These are phyloP conservation scores for Synanthedon vespiformis DNA, from an alignment of 2,888 invertebrate species.

Conservation along the genomic window DNA sequence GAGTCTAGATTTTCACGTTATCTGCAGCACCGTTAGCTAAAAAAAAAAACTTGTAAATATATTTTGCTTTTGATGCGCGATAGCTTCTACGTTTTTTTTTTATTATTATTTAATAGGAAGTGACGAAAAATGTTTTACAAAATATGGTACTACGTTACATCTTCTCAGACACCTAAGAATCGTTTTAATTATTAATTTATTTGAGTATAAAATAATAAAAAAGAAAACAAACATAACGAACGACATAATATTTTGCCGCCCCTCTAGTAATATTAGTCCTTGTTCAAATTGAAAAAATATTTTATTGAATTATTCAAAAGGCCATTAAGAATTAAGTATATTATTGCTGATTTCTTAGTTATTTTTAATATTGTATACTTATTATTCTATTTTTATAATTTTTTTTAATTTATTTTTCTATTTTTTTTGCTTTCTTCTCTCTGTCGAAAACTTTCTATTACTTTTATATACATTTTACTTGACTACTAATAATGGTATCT, in stretches of 20 bases:
- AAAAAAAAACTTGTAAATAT: slow-evolving; percentile 41
- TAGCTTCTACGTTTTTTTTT: neutral
- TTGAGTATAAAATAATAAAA: slow-evolving; percentile 45
- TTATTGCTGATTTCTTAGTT: too few species aligned
- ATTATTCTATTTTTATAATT: too few species aligned
- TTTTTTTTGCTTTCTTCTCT: too few species aligned
- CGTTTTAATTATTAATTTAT: slow-evolving; percentile 68
- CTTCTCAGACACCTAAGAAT: slow-evolving; percentile 63
- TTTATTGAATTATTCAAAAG: neutral
- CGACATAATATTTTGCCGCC: slow-evolving; percentile 26
- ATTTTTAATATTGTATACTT: too few species aligned
- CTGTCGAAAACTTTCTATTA: too few species aligned
- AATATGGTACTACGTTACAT: slow-evolving; percentile 33
- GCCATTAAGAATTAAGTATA: too few species aligned
- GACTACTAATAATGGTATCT: too few species aligned
- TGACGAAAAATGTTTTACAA: slow-evolving; percentile 18
- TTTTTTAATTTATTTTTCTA: too few species aligned
- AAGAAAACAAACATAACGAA: slow-evolving; percentile 25
- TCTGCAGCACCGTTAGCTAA: slow-evolving; percentile 38
- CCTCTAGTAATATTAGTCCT: slow-evolving; percentile 10
- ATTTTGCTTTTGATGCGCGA: slow-evolving; percentile 8
- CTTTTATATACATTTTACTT: too few species aligned
- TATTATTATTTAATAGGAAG: slow-evolving; percentile 4
- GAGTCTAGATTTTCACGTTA: slow-evolving; percentile 23
- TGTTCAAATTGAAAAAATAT: neutral